phyloP scores from a whole-genome alignment of 2,797 vertebrate species.

The Mormyrus hasselquistii region DNA sequence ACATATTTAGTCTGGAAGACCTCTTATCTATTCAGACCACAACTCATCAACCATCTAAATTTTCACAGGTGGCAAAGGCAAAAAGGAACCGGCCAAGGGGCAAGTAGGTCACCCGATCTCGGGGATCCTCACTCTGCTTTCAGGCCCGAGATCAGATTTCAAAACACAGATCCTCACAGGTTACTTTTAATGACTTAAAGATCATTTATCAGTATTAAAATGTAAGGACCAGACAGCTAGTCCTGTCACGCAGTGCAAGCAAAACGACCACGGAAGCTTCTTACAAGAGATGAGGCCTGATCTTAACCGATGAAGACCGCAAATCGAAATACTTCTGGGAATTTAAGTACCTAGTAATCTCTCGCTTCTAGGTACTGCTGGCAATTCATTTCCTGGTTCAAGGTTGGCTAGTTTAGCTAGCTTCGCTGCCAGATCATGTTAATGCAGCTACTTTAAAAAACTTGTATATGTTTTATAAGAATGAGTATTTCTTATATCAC shows the following conservation, averaged over 20 bases:
- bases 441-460: background rate
- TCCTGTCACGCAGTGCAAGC: background rate
- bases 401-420: constrained; percentile 1
- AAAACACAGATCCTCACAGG: background rate
- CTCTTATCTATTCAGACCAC: background rate
- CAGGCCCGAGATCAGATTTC: background rate
- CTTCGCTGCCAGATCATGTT: background rate
- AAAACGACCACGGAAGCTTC: background rate
- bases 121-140: background rate
- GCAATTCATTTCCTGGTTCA: constrained; percentile 23
- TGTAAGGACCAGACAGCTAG: background rate
- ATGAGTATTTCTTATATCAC: background rate
- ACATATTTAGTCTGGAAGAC: background rate
- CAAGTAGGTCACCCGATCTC: background rate
- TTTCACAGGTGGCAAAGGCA: background rate
- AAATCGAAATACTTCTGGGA: background rate
- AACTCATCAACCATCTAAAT: background rate
- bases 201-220: background rate
- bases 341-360: background rate
- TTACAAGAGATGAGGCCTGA: background rate
- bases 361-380: background rate
- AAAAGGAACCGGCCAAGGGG: background rate
- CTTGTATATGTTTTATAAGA: background rate
- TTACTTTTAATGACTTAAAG: background rate
- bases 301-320: background rate